These are phyloP conservation scores for Quadroppia sp. DNA, from an alignment of 2,888 invertebrate genomes.

Conservation along the genomic window DNA sequence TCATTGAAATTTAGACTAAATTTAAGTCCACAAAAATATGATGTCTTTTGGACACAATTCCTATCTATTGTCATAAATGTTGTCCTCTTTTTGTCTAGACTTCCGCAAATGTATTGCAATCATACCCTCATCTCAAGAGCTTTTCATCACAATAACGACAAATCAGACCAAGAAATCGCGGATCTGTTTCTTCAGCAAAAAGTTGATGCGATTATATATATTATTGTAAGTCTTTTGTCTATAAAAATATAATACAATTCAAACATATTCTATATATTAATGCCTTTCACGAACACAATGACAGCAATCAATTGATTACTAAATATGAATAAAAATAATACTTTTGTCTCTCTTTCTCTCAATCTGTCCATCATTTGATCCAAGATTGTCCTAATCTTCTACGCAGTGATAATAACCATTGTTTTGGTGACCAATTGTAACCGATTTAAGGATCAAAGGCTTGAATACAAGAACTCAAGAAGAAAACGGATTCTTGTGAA, in stretches of 20 bases:
- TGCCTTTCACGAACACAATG: neutral
- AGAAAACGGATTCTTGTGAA: neutral
- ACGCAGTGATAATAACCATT: conserved; percentile 10
- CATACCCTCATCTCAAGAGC: neutral
- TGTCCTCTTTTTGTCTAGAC: neutral
- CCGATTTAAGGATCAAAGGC: neutral
- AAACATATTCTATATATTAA: no score
- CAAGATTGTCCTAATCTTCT: conserved; percentile 8
- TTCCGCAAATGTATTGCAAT: conserved; percentile 23
- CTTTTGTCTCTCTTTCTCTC: no score
- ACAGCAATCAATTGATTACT: neutral
- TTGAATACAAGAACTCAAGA: neutral
- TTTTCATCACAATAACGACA: neutral
- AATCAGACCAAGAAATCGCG: neutral
- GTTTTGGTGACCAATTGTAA: conserved; percentile 16
- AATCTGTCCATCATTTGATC: neutral
- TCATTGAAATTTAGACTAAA: no score
- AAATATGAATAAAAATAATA: neutral
- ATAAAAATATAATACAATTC: no score
- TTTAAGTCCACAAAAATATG: no score
- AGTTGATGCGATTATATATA: conserved; percentile 6
- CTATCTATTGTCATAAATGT: no score
- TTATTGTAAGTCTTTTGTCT: conserved; percentile 28
- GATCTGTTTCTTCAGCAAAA: neutral
- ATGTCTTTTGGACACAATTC: no score